phyloP scores from a whole-genome alignment of 2,797 vertebrate species.

The Taeniopygia guttata region DNA sequence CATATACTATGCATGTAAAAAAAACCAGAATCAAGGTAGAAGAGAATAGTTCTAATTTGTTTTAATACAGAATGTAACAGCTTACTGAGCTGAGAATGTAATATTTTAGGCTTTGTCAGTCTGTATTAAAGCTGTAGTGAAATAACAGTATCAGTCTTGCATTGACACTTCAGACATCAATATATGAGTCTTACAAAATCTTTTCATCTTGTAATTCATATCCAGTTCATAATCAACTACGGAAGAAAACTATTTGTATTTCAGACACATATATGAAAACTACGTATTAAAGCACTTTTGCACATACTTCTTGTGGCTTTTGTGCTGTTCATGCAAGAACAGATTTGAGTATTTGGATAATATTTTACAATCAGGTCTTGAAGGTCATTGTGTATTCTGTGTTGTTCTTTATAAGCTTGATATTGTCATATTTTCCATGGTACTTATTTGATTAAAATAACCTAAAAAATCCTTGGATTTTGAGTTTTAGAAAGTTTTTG shows the following conservation, averaged over 20 bases:
- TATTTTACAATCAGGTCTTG: background rate
- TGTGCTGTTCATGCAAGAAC: background rate
- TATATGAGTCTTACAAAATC: background rate
- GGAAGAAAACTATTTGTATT: background rate
- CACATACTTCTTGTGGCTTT: background rate
- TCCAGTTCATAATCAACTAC: background rate
- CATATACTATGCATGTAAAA: background rate
- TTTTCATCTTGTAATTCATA: background rate
- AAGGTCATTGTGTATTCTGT: background rate
- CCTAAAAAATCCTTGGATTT: background rate
- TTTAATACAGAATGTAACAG: background rate
- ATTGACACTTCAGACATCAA: background rate
- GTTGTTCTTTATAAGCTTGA: background rate
- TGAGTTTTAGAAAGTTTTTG: background rate
- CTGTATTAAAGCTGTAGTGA: background rate
- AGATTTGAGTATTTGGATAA: background rate
- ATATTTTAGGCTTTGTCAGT: background rate
- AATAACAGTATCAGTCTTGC: background rate
- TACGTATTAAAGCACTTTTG: background rate
- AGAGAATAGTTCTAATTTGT: background rate
- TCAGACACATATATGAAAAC: background rate
- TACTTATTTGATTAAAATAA: slow-evolving; percentile 12
- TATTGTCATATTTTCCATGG: background rate
- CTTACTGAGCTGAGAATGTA: background rate
- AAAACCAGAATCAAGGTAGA: background rate